Base-by-base conservation (phyloP, 2,797 vertebrate species). In the Pangasius sanitwongsei region DNA sequence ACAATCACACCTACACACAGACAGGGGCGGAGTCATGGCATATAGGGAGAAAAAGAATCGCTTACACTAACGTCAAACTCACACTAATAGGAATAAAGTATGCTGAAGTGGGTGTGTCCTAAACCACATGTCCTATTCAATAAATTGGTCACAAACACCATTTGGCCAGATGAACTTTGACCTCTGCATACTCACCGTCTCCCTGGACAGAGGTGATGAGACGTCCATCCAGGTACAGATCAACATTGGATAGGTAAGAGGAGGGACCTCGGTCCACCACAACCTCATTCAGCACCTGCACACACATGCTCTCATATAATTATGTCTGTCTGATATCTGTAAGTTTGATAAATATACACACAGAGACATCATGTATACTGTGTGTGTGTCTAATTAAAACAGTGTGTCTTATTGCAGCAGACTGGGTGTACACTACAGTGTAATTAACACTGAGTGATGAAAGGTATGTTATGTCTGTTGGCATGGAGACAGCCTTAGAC, bases 191-290 rank as follows among this genome's bases (percentile, higher is more conserved):
- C 93, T 93, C 61, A 97, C 97, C 97, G 6, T 97, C 96, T 65
- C 97, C 97, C 92, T 97, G 97, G 65, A 97, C 97, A 1, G 96
- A 97, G 11, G 97, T 97, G 91, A 97, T 97, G 91, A 97, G 96
- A n/a, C 97, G 94, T 81, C 96, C 96, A 23, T 97, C 95, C 4
- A 97, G 95, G 91, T 97, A 97, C 86, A 97, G 88, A 90, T 97
- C 97, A 50, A 97, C 96, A 1, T 97, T 97, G 57, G 97, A 97
- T 91, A 97, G 93, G 92, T 97, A 97, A 67, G 97, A 96, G 37
- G 97, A 97, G 0, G 97, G 96, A 1, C 97, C 97, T 90, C 97
- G 92, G 92, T 97, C 97, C 87, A 97, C 96, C 74, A 97, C 97
- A 89, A 97, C 96, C 91, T 97, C 97, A 90, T 97, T 97, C 85